Conservation (phyloP, 1,140 invertebrate genomes). For the Dendrolimus punctatus region DNA sequence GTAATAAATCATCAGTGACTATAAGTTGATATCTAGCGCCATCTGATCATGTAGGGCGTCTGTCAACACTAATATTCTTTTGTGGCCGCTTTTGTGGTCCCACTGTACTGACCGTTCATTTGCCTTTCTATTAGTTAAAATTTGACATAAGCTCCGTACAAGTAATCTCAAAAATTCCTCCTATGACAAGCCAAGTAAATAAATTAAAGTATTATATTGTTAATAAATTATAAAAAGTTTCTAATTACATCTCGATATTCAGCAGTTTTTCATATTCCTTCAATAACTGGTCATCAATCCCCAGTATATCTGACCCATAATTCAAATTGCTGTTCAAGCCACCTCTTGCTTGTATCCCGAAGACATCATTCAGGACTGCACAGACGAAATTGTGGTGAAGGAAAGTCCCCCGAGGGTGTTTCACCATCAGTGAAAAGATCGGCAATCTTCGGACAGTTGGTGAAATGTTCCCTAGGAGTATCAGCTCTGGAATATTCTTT, state of each 20-base stretch:
- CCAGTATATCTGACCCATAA: conserved; percentile 89
- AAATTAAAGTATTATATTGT: too few species aligned
- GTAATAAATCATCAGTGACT: too few species aligned
- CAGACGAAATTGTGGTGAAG: conserved; percentile 94
- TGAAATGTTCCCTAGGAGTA: conserved; percentile 83
- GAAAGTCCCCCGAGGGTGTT: conserved; percentile 84
- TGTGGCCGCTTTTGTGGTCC: too few species aligned
- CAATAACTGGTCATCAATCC: conserved; percentile 84
- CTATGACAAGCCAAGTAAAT: too few species aligned
- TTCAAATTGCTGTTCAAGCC: conserved; percentile 78
- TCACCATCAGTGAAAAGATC: conserved; percentile 90
- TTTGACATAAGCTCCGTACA: too few species aligned
- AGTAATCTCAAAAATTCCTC: too few species aligned
- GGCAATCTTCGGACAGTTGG: conserved; percentile 79
- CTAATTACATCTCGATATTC: conserved; percentile 79
- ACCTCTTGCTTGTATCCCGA: conserved; percentile 91
- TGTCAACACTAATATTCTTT: too few species aligned
- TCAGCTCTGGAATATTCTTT: conserved; percentile 83
- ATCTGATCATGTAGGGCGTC: too few species aligned
- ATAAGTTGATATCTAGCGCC: too few species aligned
- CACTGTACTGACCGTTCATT: too few species aligned
- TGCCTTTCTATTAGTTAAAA: too few species aligned
- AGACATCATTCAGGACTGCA: conserved; percentile 91
- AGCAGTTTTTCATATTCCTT: conserved; percentile 84
- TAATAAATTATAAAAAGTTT: too few species aligned